A percentile compares a stretch with the other conserved stretches of the same genome.
Evolutionary conservation across 2,888 invertebrate genomes (phyloP).

Genomic region (Flexamia atlantica): DNA sequence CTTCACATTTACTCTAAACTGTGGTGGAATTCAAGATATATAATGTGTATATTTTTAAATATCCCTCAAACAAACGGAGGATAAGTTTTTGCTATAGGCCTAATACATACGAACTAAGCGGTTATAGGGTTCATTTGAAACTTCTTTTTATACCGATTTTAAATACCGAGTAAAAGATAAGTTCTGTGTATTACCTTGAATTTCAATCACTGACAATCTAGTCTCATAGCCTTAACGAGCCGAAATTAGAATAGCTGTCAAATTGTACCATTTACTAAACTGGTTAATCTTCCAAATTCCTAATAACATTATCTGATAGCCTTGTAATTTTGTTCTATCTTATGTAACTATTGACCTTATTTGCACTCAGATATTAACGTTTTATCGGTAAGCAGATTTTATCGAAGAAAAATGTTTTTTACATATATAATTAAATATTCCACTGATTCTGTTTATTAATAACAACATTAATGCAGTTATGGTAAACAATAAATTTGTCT

Average conservation of each 20-base stretch:
- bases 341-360: too few relatives aligned
- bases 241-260: constrained; percentile 27
- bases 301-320: neutral
- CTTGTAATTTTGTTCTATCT: too few relatives aligned
- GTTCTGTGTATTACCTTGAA: neutral
- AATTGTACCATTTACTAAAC: neutral
- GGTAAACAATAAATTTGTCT: too few relatives aligned
- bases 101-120: neutral
- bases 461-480: too few relatives aligned
- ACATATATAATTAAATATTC: too few relatives aligned
- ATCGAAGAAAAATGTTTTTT: too few relatives aligned
- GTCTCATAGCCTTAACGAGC: constrained; percentile 11
- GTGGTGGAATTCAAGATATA: neutral
- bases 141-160: constrained; percentile 4
- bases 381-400: too few relatives aligned
- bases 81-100: neutral
- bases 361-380: too few relatives aligned
- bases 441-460: too few relatives aligned
- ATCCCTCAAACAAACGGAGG: neutral
- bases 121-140: neutral
- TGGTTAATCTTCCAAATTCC: neutral
- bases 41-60: neutral
- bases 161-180: neutral
- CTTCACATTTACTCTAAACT: too few relatives aligned
- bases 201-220: constrained; percentile 29